Evolutionary conservation across 2,797 vertebrate species (phyloP).

Genomic region (Rhincodon typus): DNA sequence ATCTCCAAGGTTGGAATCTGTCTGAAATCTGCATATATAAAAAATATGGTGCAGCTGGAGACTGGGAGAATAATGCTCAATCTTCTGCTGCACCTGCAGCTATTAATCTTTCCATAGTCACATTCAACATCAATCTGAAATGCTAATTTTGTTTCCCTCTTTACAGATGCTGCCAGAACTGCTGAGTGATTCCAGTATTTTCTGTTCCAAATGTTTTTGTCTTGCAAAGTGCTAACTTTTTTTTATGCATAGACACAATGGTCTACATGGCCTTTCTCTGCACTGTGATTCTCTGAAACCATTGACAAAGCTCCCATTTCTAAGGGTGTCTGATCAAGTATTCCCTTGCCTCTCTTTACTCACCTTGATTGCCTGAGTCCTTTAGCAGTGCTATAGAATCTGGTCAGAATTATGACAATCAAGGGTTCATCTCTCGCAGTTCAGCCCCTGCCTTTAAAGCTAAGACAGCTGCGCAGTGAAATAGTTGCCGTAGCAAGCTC

Average conservation of each 20-base stretch:
- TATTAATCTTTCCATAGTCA: not conserved
- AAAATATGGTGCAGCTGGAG: not conserved
- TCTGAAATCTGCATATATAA: slow-evolving; percentile 12
- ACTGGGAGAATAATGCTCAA: not conserved
- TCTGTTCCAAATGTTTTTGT: not conserved
- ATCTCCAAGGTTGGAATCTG: not conserved
- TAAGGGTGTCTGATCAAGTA: not conserved
- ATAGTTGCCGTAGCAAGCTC: not conserved
- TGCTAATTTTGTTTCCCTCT: not conserved
- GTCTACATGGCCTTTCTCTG: not conserved
- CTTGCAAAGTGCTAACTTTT: not conserved
- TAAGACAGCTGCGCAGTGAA: not conserved
- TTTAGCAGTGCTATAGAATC: not conserved
- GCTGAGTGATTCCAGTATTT: not conserved
- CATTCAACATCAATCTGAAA: not conserved
- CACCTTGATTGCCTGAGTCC: not conserved
- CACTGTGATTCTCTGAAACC: not conserved
- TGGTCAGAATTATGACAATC: not conserved
- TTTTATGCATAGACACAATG: not conserved
- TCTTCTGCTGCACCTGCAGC: not conserved
- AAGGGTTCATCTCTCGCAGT: not conserved
- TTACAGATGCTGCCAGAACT: not conserved
- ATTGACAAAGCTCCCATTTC: not conserved
- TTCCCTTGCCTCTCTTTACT: not conserved
- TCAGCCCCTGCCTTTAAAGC: not conserved